Conservation (phyloP, 64 coral and sea anemone genomes). For the Orbicella faveolata region DNA sequence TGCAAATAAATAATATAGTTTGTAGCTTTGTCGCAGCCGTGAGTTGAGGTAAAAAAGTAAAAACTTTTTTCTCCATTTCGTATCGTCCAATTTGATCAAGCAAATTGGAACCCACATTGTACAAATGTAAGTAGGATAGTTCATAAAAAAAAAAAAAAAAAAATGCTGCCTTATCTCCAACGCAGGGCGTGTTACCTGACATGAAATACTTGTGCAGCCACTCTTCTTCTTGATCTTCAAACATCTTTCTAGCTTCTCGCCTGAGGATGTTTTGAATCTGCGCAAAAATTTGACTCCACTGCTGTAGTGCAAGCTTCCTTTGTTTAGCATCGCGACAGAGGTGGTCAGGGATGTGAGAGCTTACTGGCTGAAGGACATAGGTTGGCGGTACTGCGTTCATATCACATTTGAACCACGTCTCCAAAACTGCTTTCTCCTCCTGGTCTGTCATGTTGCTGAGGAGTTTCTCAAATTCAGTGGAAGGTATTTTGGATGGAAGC, state of each 20-base stretch:
- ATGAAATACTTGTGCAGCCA: constrained; percentile 78
- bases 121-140: too few species aligned
- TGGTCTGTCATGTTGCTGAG: constrained; percentile 4
- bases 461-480: constrained; percentile 52
- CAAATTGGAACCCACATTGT: too few species aligned
- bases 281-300: constrained; percentile 58
- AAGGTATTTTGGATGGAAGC: constrained; percentile 46
- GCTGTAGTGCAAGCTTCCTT: constrained; percentile 28
- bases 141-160: too few species aligned
- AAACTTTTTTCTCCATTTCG: too few species aligned
- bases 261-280: constrained; percentile 62
- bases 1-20: too few species aligned
- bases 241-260: constrained; percentile 17
- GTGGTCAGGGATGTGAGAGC: constrained; percentile 58
- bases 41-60: too few species aligned
- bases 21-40: too few species aligned
- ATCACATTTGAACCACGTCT: constrained; percentile 65
- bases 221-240: constrained; percentile 18
- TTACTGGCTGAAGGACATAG: constrained; percentile 69
- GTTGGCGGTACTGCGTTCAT: constrained; percentile 37
- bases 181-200: constrained; percentile 40
- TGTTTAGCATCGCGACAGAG: constrained; percentile 37
- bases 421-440: constrained; percentile 29
- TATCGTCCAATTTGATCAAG: too few species aligned
- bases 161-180: too few species aligned